Evolutionary conservation across 2,888 invertebrate genomes (phyloP).

Genomic region (Mythimna vitellina): DNA sequence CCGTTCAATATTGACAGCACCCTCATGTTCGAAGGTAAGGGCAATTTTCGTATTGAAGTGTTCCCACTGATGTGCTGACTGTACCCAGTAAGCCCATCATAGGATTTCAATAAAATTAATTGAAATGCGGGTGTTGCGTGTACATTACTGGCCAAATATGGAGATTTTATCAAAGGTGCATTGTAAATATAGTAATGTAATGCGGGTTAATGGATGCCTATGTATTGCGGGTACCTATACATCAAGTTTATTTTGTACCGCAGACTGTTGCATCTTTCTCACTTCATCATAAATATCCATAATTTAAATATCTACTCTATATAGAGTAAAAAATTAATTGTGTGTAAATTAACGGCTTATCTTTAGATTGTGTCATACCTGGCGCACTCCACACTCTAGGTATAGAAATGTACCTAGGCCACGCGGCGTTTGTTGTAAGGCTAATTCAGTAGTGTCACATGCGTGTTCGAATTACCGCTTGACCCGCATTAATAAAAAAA

Average conservation of each 20-base stretch:
- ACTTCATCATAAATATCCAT: background rate
- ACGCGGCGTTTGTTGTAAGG: too few relatives aligned
- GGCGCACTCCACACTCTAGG: too few relatives aligned
- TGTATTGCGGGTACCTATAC: background rate
- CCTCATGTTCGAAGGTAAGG: background rate
- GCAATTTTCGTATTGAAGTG: background rate
- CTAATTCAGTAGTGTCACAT: too few relatives aligned
- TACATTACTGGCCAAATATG: background rate
- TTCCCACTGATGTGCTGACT: background rate
- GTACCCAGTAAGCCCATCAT: background rate
- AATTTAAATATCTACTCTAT: too few relatives aligned
- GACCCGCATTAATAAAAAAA: too few relatives aligned
- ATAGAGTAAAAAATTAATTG: too few relatives aligned
- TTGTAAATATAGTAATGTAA: background rate
- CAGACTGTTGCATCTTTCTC: background rate
- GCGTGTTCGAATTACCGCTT: too few relatives aligned
- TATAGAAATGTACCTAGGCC: too few relatives aligned
- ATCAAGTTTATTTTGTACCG: background rate
- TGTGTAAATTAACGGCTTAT: too few relatives aligned
- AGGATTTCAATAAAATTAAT: background rate
- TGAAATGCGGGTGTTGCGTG: background rate
- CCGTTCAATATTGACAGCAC: background rate
- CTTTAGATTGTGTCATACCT: too few relatives aligned
- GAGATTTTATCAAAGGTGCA: constrained; percentile 5
- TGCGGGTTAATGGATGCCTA: background rate